Percentiles rank a stretch among this genome's conserved stretches.
Conservation (phyloP, 2,888 invertebrate species). For the Tipula confusa region DNA sequence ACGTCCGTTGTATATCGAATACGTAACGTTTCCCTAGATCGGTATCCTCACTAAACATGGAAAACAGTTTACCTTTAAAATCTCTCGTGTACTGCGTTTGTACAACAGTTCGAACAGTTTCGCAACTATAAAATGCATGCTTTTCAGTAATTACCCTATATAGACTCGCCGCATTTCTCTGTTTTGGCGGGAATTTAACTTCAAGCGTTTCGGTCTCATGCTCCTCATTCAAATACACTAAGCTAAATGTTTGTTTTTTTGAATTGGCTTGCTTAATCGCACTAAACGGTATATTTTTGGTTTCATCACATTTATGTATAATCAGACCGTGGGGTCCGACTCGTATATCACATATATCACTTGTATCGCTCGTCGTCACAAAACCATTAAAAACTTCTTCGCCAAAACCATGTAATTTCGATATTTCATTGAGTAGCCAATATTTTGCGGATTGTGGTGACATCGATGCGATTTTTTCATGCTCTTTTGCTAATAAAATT, state of each 20-base stretch:
- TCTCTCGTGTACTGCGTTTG: constrained; percentile 85
- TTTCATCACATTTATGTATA: constrained; percentile 62
- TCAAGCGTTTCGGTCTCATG: constrained; percentile 63
- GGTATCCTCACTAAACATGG: constrained; percentile 85
- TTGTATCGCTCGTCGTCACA: constrained; percentile 50
- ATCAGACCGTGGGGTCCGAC: constrained; percentile 82
- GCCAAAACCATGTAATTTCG: constrained; percentile 74
- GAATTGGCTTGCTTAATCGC: constrained; percentile 77
- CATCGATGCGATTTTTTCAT: constrained; percentile 55
- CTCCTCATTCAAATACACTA: constrained; percentile 68
- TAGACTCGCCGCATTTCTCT: constrained; percentile 73
- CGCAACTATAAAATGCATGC: constrained; percentile 89
- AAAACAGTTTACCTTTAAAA: constrained; percentile 84
- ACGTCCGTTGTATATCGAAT: constrained; percentile 84
- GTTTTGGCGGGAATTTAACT: constrained; percentile 70
- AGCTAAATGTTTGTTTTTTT: constrained; percentile 66
- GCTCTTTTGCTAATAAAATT: constrained; percentile 46
- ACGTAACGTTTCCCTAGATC: constrained; percentile 84
- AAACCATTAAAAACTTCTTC: constrained; percentile 78
- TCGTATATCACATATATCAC: constrained; percentile 56
- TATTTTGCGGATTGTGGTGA: constrained; percentile 76
- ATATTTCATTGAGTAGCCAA: constrained; percentile 75
- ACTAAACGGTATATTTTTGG: constrained; percentile 60
- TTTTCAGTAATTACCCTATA: constrained; percentile 86
- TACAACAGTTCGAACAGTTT: constrained; percentile 82